These are phyloP conservation scores for Thymelicus lineola DNA, from an alignment of 2,888 invertebrate genomes.

Conservation along the genomic window DNA sequence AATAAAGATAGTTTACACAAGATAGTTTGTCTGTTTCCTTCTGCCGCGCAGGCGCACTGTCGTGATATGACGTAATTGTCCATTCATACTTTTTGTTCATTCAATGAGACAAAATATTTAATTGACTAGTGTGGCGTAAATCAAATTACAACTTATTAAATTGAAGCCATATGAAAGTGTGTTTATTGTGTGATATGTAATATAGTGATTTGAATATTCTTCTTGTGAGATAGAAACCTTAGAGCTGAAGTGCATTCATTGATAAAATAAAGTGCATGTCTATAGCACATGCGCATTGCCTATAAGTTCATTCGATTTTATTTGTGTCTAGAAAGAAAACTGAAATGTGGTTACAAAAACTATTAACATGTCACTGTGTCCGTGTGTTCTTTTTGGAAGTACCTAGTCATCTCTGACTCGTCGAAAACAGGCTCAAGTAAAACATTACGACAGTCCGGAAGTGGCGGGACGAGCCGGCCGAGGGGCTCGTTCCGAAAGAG, in stretches of 20 bases:
- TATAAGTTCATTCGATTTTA: conserved; percentile 58
- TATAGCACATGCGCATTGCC: conserved; percentile 78
- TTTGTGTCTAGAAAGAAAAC: conserved; percentile 52
- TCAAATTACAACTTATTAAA: conserved; percentile 46
- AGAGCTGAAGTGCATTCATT: conserved; percentile 73
- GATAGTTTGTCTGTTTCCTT: conserved; percentile 20
- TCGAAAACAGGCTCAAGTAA: conserved; percentile 75
- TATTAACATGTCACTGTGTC: conserved; percentile 47
- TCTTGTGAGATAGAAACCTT: conserved; percentile 45
- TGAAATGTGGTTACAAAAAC: conserved; percentile 59
- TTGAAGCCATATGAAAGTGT: conserved; percentile 43
- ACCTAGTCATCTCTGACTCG: conserved; percentile 51
- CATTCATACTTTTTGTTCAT: conserved; percentile 84
- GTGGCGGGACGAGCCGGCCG: conserved; percentile 83
- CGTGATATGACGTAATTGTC: conserved; percentile 82
- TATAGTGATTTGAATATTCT: conserved; percentile 50
- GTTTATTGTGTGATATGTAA: conserved; percentile 42
- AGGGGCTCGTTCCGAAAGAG: conserved; percentile 83
- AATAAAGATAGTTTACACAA: too few relatives aligned
- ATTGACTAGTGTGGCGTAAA: conserved; percentile 63
- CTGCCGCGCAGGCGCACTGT: conserved; percentile 77
- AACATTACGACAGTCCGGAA: conserved; percentile 85
- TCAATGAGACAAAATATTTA: conserved; percentile 72
- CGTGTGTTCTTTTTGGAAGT: conserved; percentile 59
- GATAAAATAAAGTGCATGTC: conserved; percentile 72